Percentiles rank a stretch among this genome's conserved stretches.
Conservation (phyloP, 2,888 invertebrate species). For the Apodemia duryi region DNA sequence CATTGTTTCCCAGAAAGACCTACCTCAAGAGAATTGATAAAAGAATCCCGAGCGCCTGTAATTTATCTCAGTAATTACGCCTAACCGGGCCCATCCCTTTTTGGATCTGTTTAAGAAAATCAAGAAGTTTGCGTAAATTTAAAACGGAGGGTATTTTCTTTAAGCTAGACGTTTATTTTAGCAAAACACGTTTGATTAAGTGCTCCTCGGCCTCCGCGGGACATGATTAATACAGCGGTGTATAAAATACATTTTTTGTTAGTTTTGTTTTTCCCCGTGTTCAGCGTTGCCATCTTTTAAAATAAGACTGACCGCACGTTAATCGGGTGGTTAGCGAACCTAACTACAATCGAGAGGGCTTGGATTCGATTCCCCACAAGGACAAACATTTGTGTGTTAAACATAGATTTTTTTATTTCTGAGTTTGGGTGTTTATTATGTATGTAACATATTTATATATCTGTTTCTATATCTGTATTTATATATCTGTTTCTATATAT, state of each 20-base stretch:
- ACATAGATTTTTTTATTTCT: too few relatives aligned
- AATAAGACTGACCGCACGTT: too few relatives aligned
- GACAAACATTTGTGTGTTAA: too few relatives aligned
- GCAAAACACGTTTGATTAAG: slow-evolving; percentile 60
- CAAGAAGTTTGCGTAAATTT: slow-evolving; percentile 52
- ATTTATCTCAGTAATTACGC: slow-evolving; percentile 70
- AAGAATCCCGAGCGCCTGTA: slow-evolving; percentile 35
- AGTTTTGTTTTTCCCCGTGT: too few relatives aligned
- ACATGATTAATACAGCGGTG: slow-evolving; percentile 34
- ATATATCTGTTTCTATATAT: too few relatives aligned
- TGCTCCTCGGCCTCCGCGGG: slow-evolving; percentile 41
- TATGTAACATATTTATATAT: too few relatives aligned
- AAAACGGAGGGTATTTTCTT: slow-evolving; percentile 53
- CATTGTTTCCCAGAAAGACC: background rate
- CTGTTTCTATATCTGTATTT: too few relatives aligned
- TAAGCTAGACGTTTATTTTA: slow-evolving; percentile 53
- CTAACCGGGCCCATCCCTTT: slow-evolving; percentile 61
- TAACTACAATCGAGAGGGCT: too few relatives aligned
- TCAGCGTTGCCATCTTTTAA: too few relatives aligned
- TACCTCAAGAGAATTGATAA: slow-evolving; percentile 12
- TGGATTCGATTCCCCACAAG: too few relatives aligned
- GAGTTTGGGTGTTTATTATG: too few relatives aligned
- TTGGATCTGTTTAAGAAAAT: slow-evolving; percentile 58
- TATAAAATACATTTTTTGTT: slow-evolving; percentile 16
- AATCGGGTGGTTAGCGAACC: too few relatives aligned